Evolutionary conservation across 53 echinoderm and acorn worm genomes (phyloP).

Genomic region (Actinopyga echinites): DNA sequence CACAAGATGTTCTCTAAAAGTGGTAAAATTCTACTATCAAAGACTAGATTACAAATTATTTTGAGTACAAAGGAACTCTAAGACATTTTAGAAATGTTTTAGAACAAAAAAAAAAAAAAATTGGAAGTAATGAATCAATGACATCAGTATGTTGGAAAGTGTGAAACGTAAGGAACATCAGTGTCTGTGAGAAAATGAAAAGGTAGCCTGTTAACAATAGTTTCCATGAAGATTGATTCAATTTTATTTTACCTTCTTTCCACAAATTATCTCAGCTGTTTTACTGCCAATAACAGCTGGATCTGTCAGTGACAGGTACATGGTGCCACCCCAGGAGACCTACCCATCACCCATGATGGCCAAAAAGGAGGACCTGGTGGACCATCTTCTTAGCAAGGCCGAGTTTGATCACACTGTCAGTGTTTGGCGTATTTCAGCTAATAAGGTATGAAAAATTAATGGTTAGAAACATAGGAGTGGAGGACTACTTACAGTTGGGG

Average conservation of each 20-base stretch:
- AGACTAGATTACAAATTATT: no score
- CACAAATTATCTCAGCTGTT: background rate
- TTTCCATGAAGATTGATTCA: background rate
- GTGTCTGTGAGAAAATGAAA: no score
- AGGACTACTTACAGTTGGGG: no score
- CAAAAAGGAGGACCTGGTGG: constrained; percentile 39
- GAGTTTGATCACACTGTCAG: constrained; percentile 80
- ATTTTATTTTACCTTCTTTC: background rate
- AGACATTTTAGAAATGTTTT: no score
- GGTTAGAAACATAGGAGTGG: background rate
- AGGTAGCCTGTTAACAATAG: background rate
- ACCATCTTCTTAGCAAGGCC: constrained; percentile 73
- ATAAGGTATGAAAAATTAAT: constrained; percentile 60
- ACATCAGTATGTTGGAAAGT: no score
- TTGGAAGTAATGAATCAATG: no score
- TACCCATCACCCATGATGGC: background rate
- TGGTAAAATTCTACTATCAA: no score
- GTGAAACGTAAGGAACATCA: no score
- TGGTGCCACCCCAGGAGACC: background rate
- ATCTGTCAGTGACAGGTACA: background rate
- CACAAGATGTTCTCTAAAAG: no score
- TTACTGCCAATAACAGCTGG: background rate
- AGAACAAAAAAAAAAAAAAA: no score
- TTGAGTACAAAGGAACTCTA: no score
- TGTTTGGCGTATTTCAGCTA: constrained; percentile 89